Evolutionary conservation across 2,797 vertebrate species (phyloP).

Genomic region (Muscicapa comitata): DNA sequence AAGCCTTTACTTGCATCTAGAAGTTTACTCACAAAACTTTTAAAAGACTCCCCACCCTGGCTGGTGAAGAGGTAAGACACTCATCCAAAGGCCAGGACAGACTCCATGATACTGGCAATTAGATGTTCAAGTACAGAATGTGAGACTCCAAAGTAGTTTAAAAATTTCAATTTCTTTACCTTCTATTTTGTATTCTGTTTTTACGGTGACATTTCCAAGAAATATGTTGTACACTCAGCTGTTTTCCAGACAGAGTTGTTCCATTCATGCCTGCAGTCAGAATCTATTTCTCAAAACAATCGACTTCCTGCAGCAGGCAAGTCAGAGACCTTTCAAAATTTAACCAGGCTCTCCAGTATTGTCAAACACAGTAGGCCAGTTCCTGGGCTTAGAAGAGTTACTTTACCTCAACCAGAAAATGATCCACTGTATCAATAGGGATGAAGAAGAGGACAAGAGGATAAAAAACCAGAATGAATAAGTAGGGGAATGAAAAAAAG

Average conservation of each 20-base stretch:
- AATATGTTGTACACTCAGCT: neutral
- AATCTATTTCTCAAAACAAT: neutral
- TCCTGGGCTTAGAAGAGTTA: neutral
- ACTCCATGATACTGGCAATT: neutral
- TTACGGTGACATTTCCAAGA: neutral
- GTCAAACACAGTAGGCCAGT: neutral
- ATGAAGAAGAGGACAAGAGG: neutral
- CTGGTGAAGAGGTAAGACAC: neutral
- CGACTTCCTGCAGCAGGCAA: neutral
- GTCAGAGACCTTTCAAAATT: neutral
- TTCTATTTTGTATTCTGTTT: neutral
- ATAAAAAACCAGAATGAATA: neutral
- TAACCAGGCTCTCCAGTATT: neutral
- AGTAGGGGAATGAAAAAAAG: neutral
- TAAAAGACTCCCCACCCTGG: neutral
- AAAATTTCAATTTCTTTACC: neutral
- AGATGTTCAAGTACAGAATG: neutral
- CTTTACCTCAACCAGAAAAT: neutral
- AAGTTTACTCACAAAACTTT: neutral
- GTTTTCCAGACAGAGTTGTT: neutral
- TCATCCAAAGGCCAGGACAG: neutral
- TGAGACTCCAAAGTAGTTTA: neutral
- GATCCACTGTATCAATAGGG: neutral
- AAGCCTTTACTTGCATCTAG: neutral
- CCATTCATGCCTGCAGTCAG: neutral